Base-by-base conservation (phyloP, 1,140 invertebrate genomes). In the Heliconius congener region DNA sequence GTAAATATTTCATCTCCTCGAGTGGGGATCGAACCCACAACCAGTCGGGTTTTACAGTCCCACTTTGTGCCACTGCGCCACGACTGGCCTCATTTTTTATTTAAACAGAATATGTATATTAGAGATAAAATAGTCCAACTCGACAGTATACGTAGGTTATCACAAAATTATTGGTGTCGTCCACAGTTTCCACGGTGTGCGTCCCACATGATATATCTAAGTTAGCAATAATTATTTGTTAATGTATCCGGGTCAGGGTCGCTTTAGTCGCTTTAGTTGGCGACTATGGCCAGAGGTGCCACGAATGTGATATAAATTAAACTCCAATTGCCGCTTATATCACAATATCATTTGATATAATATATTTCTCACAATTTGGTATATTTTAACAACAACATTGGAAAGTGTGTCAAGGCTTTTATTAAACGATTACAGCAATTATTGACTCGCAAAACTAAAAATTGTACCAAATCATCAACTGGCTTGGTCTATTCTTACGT, bases 321-420 rank as follows among this genome's bases (percentile, higher is more conserved):
- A 23, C 57, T 70, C 42, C 30, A 60, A n/a, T 52, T 16, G 57
- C 2, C 57, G 42, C 39, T 76, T 27, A 66, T 30, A 66, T 66
- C 3, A 19, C 23, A 66, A 66, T 66, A n/a, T 1, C 23, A 66
- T 13, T 66, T 66, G 13, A 66, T 66, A 66, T 66, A 16, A 13
- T 23, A 23, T n/a, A 55, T 57, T 23, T 66, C 30, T 66, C 23
- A 66, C 13, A 30, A 30, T 30, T 66, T 66, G 27, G 27, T 30
- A 60, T n/a, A 11, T 60, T 60, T 60, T 66, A 66, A 66, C 60
- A 57, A 57, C n/a, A 79, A 79, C 42, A 79, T 79, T 66, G 60
- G 73, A 74, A 60, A 74, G 55, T 74, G 60, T 74, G 78, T 79
- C 78, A 79, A 79, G 78, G 78, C 30, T 50, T 42, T 42, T 79